Base-by-base conservation (phyloP, 2,113 vertebrate genomes). In the Corydoras sp. region DNA sequence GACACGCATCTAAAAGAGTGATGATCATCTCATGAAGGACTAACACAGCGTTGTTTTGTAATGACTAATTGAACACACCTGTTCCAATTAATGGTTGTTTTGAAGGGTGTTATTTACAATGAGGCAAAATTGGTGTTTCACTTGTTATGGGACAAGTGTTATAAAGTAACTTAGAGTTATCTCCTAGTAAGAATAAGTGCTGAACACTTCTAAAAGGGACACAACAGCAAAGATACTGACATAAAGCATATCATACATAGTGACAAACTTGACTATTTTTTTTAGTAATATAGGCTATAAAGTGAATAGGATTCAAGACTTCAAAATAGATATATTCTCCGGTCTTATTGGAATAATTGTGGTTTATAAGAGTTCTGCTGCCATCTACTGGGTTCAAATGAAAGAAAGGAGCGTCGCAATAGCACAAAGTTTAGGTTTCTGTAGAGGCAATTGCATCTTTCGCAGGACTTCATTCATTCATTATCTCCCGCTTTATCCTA, bases 311-410 rank as follows among this genome's bases (percentile, higher is more conserved):
- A 43, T 2, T 18, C 32, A 14, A 35, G 1, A 56, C 15, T 29
- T 13, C 18, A 29, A 2, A 2, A 58, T 10, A 3, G 35, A 5
- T 7, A 12, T 10, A 48, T 10, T 14, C 24, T 13, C 10, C 14
- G 11, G 5, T 9, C n/a, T 30, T n/a, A 12, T 10, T 24, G 24
- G 6, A 48, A 30, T 24, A 11, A 61, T 43, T 10, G 3, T 66
- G 24, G 55, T 13, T 51, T 7, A 65, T 30, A 35, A 30, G 54
- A 14, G 11, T 58, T 15, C 31, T 78, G 55, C 73, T 78, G 69
- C 65, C 58, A 72, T 72, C 77, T 78, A 30, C 69, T 72, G 77
- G 69, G 68, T 5, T 32, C 32, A 30, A 12, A 15, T 11, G 14
- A 24, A 24, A 24, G 18, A 2, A 24, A 24, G 18, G 18, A 24